Percentiles rank a stretch among this genome's conserved stretches.
These are phyloP conservation scores for human (Homo sapiens) DNA, from an alignment of 2,113 vertebrate genomes.

Conservation along the genomic window GRCh38 chr6:130009501-130010000, in stretches of 20 bases:
- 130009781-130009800: background rate
- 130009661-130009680: background rate
- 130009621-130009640: background rate
- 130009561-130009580: background rate
- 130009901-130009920: background rate
- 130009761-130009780: background rate
- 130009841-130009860: background rate
- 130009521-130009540: background rate
- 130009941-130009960: background rate
- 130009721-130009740: background rate
- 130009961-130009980: background rate
- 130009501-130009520: background rate
- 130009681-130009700: background rate
- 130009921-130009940: background rate
- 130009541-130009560: background rate
- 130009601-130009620: background rate
- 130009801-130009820: background rate
- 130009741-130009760: background rate
- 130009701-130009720: background rate
- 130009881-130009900: background rate
- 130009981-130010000: background rate
- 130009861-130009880: background rate
- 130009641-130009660: too few species aligned
- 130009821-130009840: background rate
- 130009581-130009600: background rate